These are phyloP conservation scores for Monochamus alternatus DNA, from an alignment of 2,888 invertebrate species.

Conservation along the genomic window DNA sequence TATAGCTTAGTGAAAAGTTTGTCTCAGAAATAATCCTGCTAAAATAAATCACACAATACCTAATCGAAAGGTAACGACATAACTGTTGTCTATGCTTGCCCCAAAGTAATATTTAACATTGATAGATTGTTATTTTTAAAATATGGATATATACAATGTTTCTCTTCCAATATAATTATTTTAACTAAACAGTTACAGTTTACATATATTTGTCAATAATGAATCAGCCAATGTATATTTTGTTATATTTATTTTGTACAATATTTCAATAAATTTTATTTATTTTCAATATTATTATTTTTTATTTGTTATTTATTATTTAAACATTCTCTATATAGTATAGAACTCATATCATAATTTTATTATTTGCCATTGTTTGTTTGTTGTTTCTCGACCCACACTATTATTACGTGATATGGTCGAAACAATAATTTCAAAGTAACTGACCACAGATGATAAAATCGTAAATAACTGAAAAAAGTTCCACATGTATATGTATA, in stretches of 20 bases:
- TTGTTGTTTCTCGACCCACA: slow-evolving; percentile 64
- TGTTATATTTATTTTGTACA: slow-evolving; percentile 31
- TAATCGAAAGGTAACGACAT: too few species aligned
- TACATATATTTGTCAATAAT: slow-evolving; percentile 6
- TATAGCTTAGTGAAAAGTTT: too few species aligned
- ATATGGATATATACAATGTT: too few species aligned
- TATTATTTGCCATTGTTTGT: slow-evolving; percentile 61
- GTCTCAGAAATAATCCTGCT: too few species aligned
- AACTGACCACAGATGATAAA: slow-evolving; percentile 55
- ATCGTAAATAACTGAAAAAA: background rate
- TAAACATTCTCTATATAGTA: slow-evolving; percentile 38
- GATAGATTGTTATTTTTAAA: too few species aligned
- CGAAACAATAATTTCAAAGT: slow-evolving; percentile 61
- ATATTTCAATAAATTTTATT: slow-evolving; percentile 30
- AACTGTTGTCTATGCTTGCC: too few species aligned
- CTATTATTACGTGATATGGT: slow-evolving; percentile 63
- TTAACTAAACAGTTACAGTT: slow-evolving; percentile 12
- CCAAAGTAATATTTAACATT: too few species aligned
- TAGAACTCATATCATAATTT: slow-evolving; percentile 51
- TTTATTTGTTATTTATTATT: slow-evolving; percentile 31
- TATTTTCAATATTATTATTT: slow-evolving; percentile 36
- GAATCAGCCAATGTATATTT: slow-evolving; percentile 20
- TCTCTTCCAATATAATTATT: too few species aligned
- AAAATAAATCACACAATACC: too few species aligned
- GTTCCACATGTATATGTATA: too few species aligned